Evolutionary conservation across 2,797 vertebrate genomes (phyloP).

Genomic region (Molossus alvarezi): DNA sequence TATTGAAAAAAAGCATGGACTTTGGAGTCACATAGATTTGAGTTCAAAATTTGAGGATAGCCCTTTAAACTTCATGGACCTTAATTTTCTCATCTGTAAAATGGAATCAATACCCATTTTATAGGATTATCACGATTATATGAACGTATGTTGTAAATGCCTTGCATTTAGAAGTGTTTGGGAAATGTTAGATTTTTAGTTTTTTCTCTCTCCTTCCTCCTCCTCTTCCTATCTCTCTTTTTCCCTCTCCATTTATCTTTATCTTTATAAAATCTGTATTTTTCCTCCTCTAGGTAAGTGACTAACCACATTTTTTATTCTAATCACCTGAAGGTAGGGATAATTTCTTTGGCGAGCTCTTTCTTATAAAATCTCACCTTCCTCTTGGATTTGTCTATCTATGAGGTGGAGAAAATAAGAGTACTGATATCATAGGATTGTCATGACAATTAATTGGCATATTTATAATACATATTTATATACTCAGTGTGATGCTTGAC

Average conservation of each 20-base stretch:
- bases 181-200: constrained; percentile 8
- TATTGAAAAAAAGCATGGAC: constrained; percentile 15
- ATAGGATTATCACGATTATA: neutral
- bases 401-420: neutral
- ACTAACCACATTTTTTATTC: neutral
- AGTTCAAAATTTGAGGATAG: constrained; percentile 21
- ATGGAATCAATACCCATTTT: constrained; percentile 6
- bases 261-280: neutral
- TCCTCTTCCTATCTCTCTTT: neutral
- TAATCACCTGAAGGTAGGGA: neutral
- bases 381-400: constrained; percentile 1
- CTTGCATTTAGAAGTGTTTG: neutral
- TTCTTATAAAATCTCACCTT: constrained; percentile 31
- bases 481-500: neutral
- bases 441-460: constrained; percentile 20
- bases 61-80: neutral
- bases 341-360: constrained; percentile 20
- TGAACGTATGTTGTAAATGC: constrained; percentile 16
- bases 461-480: neutral
- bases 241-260: neutral
- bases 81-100: constrained; percentile 46
- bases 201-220: neutral
- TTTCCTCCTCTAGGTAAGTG: constrained; percentile 22
- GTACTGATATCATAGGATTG: neutral
- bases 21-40: constrained; percentile 25